Evolutionary conservation across 1,140 invertebrate species (phyloP), one percentile per base, ranked within the genome.

Genomic region (Agrypnia vestita): DNA sequence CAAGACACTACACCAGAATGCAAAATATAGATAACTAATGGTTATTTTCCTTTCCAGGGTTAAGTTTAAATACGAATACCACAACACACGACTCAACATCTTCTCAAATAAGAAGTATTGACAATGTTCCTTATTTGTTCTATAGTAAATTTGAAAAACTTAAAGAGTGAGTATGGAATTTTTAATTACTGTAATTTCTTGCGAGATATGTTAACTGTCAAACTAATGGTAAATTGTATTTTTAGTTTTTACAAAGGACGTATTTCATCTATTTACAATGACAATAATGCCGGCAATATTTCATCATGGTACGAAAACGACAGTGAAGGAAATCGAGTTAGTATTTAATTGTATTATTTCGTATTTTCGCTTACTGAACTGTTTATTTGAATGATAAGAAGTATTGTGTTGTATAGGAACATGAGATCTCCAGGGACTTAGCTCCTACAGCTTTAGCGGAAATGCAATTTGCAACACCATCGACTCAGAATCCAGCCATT

Each of bases 221-320:
- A 8, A 4, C 11, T 51, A 9, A 51, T 61, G 17, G 56, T 21
- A 12, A 21, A 25, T 62, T 43, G 6, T 53, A 13, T 73, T 56
- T 55, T 73, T 25, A 73, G 71, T 73, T 73, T 55, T n/a, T 55
- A 55, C 51, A 55, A 49, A 73, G 43, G 53, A 8, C 49, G 71
- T 11, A 10, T 43, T 25, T n/a, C 21, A 13, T 15, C 71, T 17
- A 25, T 53, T 35, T 35, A 21, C 17, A 73, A 17, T 61, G 15
- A 53, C 71, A 53, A 55, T 19, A n/a, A 25, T 53, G 9, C 17
- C 12, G 19, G 21, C 19, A 43, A n/a, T 19, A 53, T 12, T 35
- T 17, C 49, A 46, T 49, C 15, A 0, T 73, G 49, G 47, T 73
- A 53, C 21, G 47, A 53, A n/a, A 53, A 21, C 15, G 53, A 73